Base-by-base conservation (phyloP, 2,113 vertebrate species). In the Triplophysa siluroides region DNA sequence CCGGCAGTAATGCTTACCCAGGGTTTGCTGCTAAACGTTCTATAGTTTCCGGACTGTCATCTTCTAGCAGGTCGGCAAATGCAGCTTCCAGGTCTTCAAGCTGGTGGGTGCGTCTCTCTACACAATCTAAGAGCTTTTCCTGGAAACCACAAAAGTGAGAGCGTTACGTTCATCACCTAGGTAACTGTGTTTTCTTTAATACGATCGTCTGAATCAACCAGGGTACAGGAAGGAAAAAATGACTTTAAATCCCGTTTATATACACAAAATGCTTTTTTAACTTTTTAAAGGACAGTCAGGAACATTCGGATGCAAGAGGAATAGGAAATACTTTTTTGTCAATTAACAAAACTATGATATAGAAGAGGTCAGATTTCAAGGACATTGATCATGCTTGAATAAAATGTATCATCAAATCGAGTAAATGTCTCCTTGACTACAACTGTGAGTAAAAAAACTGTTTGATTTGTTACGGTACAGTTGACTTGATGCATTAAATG, bases 51-150 rank as follows among this genome's bases (percentile, higher is more conserved):
- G 96, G 94, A 0, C 92, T 84, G 74, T 99, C 97, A 8, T 88
- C 93, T 45, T 99, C 97, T 67, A 98, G 92, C 23, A 99, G 89
- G 81, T 99, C 97, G 4, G 95, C 96, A 85, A 99, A 98, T 0
- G 93, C 91, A 23, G 94, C 94, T 90, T 99, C 98, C 77, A 99
- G 91, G 73, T 98, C 96, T 89, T 99, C 98, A 47, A 99, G 87
- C 72, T 99, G 97, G 81, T 76, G 95, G 0, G 93, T 87, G 12
- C 96, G 95, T 63, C 79, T 89, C 85, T 97, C 96, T 18, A 98
- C 96, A 85, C 96, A 95, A 84, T 97, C 95, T 29, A 91, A 78
- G 14, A 99, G 89, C 82, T 86, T 87, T 75, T 91, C 92, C 93
- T 94, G 38, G 62, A 45, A 66, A 52, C 8, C 65, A 60, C n/a